Evolutionary conservation across 2,113 vertebrate species (phyloP).

Genomic region (Podarcis raffonei): DNA sequence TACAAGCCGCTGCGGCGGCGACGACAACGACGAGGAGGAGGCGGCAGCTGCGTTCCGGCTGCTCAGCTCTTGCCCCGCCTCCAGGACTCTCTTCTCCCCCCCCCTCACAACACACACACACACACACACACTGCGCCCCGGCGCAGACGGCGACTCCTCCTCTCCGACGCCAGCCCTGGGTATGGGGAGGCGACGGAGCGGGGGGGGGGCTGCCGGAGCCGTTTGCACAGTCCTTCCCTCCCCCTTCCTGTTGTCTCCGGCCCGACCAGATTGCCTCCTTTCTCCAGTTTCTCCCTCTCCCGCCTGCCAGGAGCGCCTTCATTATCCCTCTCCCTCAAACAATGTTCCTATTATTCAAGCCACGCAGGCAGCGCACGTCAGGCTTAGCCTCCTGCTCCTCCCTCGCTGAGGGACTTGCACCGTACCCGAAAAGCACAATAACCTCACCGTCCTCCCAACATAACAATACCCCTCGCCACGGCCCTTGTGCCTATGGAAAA

Average conservation of each 20-base stretch:
- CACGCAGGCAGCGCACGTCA: not conserved
- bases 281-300: not conserved
- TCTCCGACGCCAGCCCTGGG: accelerated
- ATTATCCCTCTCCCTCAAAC: not conserved
- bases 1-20: conserved; percentile 80
- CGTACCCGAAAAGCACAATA: too few species aligned
- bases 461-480: too few species aligned
- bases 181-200: accelerated
- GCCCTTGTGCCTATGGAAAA: not conserved
- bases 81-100: not conserved
- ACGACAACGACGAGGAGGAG: conserved; percentile 26
- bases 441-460: accelerated
- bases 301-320: not conserved
- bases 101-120: not conserved
- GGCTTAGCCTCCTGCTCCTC: not conserved
- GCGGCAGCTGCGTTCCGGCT: not conserved
- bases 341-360: not conserved
- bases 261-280: conserved; percentile 2
- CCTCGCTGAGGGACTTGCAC: not conserved
- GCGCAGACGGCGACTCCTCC: accelerated
- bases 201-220: accelerated
- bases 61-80: not conserved
- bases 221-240: accelerated
- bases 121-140: too few species aligned
- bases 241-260: accelerated